Conservation (phyloP, 2,888 invertebrate species). For the Parnassius apollo region DNA sequence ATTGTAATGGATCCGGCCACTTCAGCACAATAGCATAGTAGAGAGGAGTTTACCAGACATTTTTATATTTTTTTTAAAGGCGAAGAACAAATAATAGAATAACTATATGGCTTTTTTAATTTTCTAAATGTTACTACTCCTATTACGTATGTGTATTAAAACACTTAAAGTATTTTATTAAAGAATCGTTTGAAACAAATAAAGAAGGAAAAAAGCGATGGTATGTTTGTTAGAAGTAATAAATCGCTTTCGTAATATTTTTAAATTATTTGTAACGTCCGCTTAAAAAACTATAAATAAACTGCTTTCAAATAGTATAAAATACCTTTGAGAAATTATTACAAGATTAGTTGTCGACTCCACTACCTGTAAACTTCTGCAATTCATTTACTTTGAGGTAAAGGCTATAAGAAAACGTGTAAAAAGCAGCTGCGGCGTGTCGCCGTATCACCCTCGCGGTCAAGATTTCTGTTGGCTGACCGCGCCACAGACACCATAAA, state of each 20-base stretch:
- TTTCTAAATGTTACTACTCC: too few relatives aligned
- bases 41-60: constrained; percentile 32
- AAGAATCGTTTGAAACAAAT: too few relatives aligned
- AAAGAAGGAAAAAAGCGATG: background rate
- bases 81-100: too few relatives aligned
- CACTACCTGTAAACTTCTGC: constrained; percentile 29
- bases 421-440: constrained; percentile 83
- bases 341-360: background rate
- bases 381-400: constrained; percentile 51
- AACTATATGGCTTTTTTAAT: too few relatives aligned
- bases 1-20: constrained; percentile 81
- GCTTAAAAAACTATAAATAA: too few relatives aligned
- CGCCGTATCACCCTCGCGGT: constrained; percentile 65
- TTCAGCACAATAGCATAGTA: constrained; percentile 44
- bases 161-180: too few relatives aligned
- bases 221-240: too few relatives aligned
- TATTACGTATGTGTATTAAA: too few relatives aligned
- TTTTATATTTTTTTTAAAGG: background rate
- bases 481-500: constrained; percentile 53
- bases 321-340: too few relatives aligned
- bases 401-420: constrained; percentile 68
- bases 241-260: too few relatives aligned
- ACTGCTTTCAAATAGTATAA: too few relatives aligned
- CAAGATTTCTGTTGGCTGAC: constrained; percentile 64
- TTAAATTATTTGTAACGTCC: too few relatives aligned